phyloP scores from a whole-genome alignment of 2,888 invertebrate genomes.

The Ornithoptera priamus region DNA sequence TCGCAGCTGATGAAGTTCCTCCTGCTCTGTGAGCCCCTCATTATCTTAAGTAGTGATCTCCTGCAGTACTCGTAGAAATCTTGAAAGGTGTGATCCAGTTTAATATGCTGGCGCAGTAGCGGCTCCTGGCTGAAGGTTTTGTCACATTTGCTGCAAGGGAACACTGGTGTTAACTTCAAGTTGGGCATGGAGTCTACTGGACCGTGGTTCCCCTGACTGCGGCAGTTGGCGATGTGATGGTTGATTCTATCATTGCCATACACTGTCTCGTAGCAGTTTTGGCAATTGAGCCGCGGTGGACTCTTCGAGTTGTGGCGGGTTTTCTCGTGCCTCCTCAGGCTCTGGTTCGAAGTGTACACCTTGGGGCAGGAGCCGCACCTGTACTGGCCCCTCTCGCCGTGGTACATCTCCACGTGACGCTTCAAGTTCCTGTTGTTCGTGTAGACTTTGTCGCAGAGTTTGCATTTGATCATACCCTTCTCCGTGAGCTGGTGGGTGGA shows the following conservation, averaged over 20 bases:
- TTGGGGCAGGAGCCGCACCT: conserved; percentile 61
- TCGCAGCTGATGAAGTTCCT: conserved; percentile 52
- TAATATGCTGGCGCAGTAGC: conserved; percentile 53
- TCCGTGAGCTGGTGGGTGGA: conserved; percentile 41
- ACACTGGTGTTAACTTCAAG: not conserved
- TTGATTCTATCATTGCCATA: conserved; percentile 43
- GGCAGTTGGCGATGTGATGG: conserved; percentile 38
- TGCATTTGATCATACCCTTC: conserved; percentile 46
- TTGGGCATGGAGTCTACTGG: conserved; percentile 28
- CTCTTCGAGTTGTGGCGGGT: conserved; percentile 46
- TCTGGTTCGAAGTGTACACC: conserved; percentile 61
- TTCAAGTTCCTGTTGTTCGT: conserved; percentile 58
- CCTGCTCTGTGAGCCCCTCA: conserved; percentile 20
- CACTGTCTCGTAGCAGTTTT: conserved; percentile 40
- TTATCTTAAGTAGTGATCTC: conserved; percentile 45
- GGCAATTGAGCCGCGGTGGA: conserved; percentile 39
- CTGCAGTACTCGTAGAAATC: conserved; percentile 62
- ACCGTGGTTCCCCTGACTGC: conserved; percentile 29
- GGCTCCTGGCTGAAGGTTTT: conserved; percentile 48
- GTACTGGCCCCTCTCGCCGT: conserved; percentile 52
- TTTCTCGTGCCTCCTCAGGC: conserved; percentile 50
- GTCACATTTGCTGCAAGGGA: conserved; percentile 48
- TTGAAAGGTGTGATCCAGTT: conserved; percentile 56
- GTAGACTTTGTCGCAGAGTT: conserved; percentile 55
- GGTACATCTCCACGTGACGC: conserved; percentile 58